Evolutionary conservation across 37 sponge, comb jelly and placozoan genomes (phyloP).

Genomic region (Crambe crambe): DNA sequence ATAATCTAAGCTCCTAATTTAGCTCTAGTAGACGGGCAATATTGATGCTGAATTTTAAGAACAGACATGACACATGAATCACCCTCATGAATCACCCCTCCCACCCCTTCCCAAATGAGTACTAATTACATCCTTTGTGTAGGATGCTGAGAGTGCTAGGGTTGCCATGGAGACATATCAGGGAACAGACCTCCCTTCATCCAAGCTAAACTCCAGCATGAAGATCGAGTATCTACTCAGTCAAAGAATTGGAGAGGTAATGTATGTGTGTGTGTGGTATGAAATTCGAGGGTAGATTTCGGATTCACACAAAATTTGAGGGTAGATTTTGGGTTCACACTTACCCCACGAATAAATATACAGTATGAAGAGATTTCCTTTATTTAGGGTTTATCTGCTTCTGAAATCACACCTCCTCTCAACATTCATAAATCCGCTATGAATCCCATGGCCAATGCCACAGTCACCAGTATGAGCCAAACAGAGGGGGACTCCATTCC

Average conservation of each 20-base stretch:
- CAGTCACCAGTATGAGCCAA: background rate
- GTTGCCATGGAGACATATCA: constrained; percentile 60
- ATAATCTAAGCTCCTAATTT: no score
- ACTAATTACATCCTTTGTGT: background rate
- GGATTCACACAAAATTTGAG: no score
- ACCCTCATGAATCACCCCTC: background rate
- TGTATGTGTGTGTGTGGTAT: background rate
- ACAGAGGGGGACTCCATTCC: background rate
- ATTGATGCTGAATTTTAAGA: background rate
- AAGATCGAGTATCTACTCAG: constrained; percentile 44
- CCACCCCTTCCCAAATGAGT: background rate
- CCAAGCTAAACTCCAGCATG: constrained; percentile 22
- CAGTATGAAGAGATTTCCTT: no score
- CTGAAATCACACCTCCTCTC: no score
- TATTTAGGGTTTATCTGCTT: no score
- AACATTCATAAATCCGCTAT: no score
- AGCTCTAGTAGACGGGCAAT: no score
- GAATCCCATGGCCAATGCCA: no score
- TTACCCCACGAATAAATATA: no score
- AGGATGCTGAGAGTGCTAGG: constrained; percentile 54
- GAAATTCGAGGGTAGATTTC: no score
- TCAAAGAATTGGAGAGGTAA: constrained; percentile 44
- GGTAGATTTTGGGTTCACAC: no score
- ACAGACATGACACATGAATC: background rate
- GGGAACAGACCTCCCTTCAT: constrained; percentile 22